Evolutionary conservation across 2,113 vertebrate genomes (phyloP).

Genomic region (Mus musculus): GRCm39 chr17:95100001-95100500

Average conservation of each 20-base stretch:
- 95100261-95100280: neutral
- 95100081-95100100: no score
- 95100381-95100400: neutral
- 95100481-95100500: slow-evolving; percentile 13
- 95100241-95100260: slow-evolving; percentile 30
- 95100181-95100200: slow-evolving; percentile 10
- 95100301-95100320: neutral
- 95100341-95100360: neutral
- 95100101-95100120: neutral
- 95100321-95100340: neutral
- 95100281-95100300: neutral
- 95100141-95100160: slow-evolving; percentile 11
- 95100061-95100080: neutral
- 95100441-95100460: neutral
- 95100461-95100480: neutral
- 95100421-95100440: slow-evolving; percentile 1
- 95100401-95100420: slow-evolving; percentile 40
- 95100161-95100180: slow-evolving; percentile 4
- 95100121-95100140: neutral
- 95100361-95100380: neutral
- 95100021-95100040: neutral
- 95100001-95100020: slow-evolving; percentile 47
- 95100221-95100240: neutral
- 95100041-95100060: slow-evolving; percentile 8
- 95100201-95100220: slow-evolving; percentile 17